Evolutionary conservation across 2,888 invertebrate species (phyloP).

Genomic region (Theodoxus fluviatilis): DNA sequence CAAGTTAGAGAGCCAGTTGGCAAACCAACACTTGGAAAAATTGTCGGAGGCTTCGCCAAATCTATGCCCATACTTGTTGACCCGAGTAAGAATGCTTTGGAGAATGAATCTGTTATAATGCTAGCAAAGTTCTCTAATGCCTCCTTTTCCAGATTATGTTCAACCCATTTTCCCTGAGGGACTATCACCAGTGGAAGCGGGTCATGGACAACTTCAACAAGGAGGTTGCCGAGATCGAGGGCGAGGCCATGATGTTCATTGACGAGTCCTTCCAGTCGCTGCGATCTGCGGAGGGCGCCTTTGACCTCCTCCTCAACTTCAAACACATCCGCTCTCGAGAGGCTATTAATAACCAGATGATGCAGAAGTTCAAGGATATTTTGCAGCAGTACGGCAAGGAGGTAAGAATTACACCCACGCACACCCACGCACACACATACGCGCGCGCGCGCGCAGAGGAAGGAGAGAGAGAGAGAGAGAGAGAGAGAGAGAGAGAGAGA

Average conservation of each 20-base stretch:
- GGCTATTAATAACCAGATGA: slow-evolving; percentile 76
- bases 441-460: no score
- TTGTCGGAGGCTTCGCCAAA: no score
- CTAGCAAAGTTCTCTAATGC: no score
- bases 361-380: slow-evolving; percentile 83
- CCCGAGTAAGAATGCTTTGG: no score
- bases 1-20: no score
- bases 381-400: slow-evolving; percentile 86
- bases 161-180: slow-evolving; percentile 80
- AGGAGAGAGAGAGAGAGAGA: no score
- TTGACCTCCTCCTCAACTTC: slow-evolving; percentile 81
- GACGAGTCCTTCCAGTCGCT: slow-evolving; percentile 84
- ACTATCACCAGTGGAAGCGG: slow-evolving; percentile 86
- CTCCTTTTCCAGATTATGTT: slow-evolving; percentile 74
- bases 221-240: slow-evolving; percentile 78
- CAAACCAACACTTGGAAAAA: no score
- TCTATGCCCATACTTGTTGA: no score
- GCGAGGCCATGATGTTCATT: slow-evolving; percentile 83
- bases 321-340: slow-evolving; percentile 79
- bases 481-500: no score
- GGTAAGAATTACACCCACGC: no score
- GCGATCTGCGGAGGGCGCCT: slow-evolving; percentile 81
- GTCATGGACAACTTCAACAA: slow-evolving; percentile 80
- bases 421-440: no score
- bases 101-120: no score